These are phyloP conservation scores for Hydriomena furcata DNA, from an alignment of 2,888 invertebrate species.

Conservation along the genomic window DNA sequence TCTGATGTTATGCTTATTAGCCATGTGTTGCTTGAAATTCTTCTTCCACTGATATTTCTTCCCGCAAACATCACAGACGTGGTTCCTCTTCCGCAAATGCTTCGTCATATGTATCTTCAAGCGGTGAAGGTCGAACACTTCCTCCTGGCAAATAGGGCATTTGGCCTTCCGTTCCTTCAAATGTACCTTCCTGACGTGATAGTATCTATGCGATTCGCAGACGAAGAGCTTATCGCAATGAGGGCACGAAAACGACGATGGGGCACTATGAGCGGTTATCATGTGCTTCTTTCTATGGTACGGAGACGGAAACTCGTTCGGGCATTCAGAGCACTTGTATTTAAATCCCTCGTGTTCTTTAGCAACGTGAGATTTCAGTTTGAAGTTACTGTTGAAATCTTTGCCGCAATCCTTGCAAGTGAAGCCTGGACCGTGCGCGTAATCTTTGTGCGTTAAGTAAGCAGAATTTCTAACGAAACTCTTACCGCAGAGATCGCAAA, in stretches of 20 bases:
- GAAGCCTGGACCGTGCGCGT: slow-evolving; percentile 28
- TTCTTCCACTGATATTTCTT: slow-evolving; percentile 73
- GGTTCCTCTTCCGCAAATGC: slow-evolving; percentile 70
- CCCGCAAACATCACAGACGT: slow-evolving; percentile 80
- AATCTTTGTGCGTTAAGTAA: slow-evolving; percentile 10
- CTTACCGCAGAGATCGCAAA: slow-evolving; percentile 29
- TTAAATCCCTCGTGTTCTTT: slow-evolving; percentile 46
- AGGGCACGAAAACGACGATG: slow-evolving; percentile 41
- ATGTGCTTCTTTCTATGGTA: slow-evolving; percentile 48
- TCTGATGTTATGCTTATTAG: slow-evolving; percentile 32
- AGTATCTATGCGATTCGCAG: slow-evolving; percentile 47
- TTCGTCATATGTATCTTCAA: slow-evolving; percentile 65
- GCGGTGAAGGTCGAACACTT: slow-evolving; percentile 51
- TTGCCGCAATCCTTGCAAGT: slow-evolving; percentile 46
- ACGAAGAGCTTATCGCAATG: slow-evolving; percentile 52
- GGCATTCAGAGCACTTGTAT: slow-evolving; percentile 45
- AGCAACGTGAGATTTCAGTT: slow-evolving; percentile 39
- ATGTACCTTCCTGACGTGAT: slow-evolving; percentile 53
- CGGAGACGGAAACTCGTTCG: slow-evolving; percentile 45
- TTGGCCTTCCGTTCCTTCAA: slow-evolving; percentile 53
- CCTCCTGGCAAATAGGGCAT: slow-evolving; percentile 53
- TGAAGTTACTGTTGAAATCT: slow-evolving; percentile 36
- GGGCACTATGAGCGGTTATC: slow-evolving; percentile 40
- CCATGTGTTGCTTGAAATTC: slow-evolving; percentile 77
- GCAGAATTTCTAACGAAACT: slow-evolving; percentile 4